Evolutionary conservation across 1,140 invertebrate species (phyloP), one percentile per base, ranked within the genome.

Genomic region (Zaprionus taronus): DNA sequence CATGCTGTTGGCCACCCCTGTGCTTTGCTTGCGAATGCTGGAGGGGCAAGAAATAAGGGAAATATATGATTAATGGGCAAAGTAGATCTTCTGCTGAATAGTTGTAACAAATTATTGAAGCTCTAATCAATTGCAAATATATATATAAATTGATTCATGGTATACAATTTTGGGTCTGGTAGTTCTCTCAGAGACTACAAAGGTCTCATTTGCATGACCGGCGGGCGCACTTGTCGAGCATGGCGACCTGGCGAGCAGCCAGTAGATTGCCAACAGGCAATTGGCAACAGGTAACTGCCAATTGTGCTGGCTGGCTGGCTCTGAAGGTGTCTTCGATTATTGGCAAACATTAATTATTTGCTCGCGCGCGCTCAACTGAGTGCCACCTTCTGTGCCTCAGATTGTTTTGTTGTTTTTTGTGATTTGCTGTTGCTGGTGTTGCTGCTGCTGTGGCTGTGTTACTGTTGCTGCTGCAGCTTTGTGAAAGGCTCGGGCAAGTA

Each of bases 291-390:
- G 51, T 57, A 36, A 64, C 79, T 57, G 63, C 58, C 77, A 65
- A 61, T 67, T 66, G 41, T 17, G 65, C 2, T 28, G 1, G 6
- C 28, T 31, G 28, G 28, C 57, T 22, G 81, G 62, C 69, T 67
- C 79, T 69, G 81, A 85, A 90, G 82, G 85, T 90, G 85, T 90
- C 85, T 90, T 90, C 81, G 79, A 90, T 90, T 90, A 90, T 90
- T 85, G 85, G 68, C 85, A 90, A 90, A 90, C 85, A 90, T 90
- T 90, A 90, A 90, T 90, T 90, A 90, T 90, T 89, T 83, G 66
- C 81, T 74, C 57, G 67, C 77, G 67, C 62, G 77, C 44, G 44
- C 80, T 80, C 71, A 72, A 62, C 70, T 63, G 24, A 69, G 77
- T 66, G 80, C 79, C 80, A 87, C 73, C 77, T 81, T 78, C 63